Base-by-base conservation (phyloP, 1,140 invertebrate species). In the Drosophila nebulosa region DNA sequence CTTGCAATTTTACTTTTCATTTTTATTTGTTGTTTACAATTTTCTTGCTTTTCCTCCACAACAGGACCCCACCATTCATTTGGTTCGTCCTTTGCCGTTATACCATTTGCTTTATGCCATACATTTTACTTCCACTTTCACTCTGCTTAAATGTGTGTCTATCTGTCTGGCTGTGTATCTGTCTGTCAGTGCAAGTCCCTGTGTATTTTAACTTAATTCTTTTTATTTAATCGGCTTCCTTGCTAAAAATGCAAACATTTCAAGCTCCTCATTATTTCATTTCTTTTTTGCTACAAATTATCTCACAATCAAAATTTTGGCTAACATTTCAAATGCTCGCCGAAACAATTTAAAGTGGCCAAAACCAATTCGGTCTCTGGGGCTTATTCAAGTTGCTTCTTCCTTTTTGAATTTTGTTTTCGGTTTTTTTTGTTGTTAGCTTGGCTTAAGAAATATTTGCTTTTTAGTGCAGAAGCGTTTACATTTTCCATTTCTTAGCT, bases 241-340 rank as follows among this genome's bases (percentile, higher is more conserved):
- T 7, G 57, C 65, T 73, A 68, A 67, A 72, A 72, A 69, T 67
- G 71, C 39, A 46, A 46, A 46, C 39, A 46, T 46, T 3, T 21
- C 39, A 10, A 46, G n/a, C 14, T 36, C n/a, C 35, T 36, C 24
- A 32, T 3, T 32, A 1, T 32, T 46, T 46, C 16, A 46, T 21
- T 46, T 46, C 39, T 21, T 46, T 46, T 46, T 21, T 21, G 39
- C 39, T 46, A 46, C 18, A 58, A 24, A 27, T 59, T 46, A 58
- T 64, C 63, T 75, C 61, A 57, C 51, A 74, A 18, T 51, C 64
- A 78, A 71, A 86, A 88, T 74, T 81, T 69, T 74, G 78, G 70
- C 51, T 62, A 88, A 81, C 83, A 86, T 86, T 86, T 88, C 50
- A 80, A 86, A 86, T 86, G 81, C 78, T 77, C 69, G 78, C 81